Conservation (phyloP, 2,888 invertebrate species). For the Lasioglossum lativentre region DNA sequence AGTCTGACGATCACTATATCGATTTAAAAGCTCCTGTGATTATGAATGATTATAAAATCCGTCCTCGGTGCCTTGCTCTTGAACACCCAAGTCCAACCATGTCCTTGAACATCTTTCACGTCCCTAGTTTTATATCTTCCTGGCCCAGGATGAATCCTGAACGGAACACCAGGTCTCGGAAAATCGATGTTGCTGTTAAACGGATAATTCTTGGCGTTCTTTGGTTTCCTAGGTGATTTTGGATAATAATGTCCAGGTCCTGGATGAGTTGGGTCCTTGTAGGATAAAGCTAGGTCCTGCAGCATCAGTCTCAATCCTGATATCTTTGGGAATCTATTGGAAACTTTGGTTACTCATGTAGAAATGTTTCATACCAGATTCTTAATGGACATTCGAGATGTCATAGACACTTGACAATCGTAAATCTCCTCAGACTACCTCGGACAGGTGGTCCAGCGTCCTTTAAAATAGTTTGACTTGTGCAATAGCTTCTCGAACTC, state of each 20-base stretch:
- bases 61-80: conserved; percentile 67
- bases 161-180: conserved; percentile 31
- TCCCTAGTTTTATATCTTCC: conserved; percentile 64
- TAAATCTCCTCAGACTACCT: conserved; percentile 60
- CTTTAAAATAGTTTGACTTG: conserved; percentile 70
- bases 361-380: not conserved
- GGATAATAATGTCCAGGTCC: conserved; percentile 85
- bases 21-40: conserved; percentile 51
- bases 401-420: not conserved
- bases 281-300: conserved; percentile 85
- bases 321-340: conserved; percentile 78
- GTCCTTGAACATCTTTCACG: conserved; percentile 57
- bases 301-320: conserved; percentile 85
- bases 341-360: not conserved
- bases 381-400: not conserved
- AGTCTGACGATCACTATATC: no score
- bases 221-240: conserved; percentile 20
- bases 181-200: conserved; percentile 59
- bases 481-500: conserved; percentile 59
- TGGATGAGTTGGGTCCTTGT: conserved; percentile 85
- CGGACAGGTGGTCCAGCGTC: conserved; percentile 61
- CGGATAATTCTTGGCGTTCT: conserved; percentile 49
- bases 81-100: conserved; percentile 71
- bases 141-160: conserved; percentile 66
- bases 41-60: conserved; percentile 4